phyloP scores from a whole-genome alignment of 2,888 invertebrate species.

The Pandemis heparana region DNA sequence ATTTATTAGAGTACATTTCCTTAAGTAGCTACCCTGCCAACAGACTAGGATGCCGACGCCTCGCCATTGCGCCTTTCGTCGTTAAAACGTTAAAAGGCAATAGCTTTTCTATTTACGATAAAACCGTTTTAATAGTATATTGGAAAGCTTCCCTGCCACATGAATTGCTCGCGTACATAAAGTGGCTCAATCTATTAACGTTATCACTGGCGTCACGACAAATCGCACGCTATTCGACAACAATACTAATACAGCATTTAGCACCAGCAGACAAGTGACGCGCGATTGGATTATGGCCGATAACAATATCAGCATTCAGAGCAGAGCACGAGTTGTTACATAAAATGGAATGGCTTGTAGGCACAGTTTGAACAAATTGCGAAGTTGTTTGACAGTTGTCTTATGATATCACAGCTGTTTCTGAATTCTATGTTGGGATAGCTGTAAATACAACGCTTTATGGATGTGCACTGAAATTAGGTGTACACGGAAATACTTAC shows the following conservation, averaged over 20 bases:
- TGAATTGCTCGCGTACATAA: conserved; percentile 25
- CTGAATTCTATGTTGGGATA: not conserved
- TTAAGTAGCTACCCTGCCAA: not conserved
- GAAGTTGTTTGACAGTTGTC: not conserved
- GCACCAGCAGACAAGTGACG: conserved; percentile 30
- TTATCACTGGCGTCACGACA: conserved; percentile 39
- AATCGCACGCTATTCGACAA: conserved; percentile 34
- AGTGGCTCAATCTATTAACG: conserved; percentile 34
- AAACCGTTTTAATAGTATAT: conserved; percentile 15
- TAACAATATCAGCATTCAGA: conserved; percentile 32
- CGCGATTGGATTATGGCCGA: conserved; percentile 40
- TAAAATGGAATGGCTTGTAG: not conserved
- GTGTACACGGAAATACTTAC: not conserved
- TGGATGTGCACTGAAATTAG: not conserved
- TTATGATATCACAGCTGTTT: conserved; percentile 1
- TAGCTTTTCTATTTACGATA: conserved; percentile 13
- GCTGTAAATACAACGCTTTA: not conserved
- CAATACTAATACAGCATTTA: conserved; percentile 36
- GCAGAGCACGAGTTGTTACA: conserved; percentile 15
- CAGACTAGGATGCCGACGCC: not conserved
- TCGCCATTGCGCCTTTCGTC: conserved; percentile 1
- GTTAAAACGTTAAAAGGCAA: conserved; percentile 10
- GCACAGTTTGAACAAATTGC: conserved; percentile 1
- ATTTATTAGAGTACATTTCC: not conserved
- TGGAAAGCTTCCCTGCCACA: conserved; percentile 18